Percentiles rank a stretch among this genome's conserved stretches.
Evolutionary conservation across 2,113 vertebrate genomes (phyloP).

Genomic region (Eptatretus burgeri): DNA sequence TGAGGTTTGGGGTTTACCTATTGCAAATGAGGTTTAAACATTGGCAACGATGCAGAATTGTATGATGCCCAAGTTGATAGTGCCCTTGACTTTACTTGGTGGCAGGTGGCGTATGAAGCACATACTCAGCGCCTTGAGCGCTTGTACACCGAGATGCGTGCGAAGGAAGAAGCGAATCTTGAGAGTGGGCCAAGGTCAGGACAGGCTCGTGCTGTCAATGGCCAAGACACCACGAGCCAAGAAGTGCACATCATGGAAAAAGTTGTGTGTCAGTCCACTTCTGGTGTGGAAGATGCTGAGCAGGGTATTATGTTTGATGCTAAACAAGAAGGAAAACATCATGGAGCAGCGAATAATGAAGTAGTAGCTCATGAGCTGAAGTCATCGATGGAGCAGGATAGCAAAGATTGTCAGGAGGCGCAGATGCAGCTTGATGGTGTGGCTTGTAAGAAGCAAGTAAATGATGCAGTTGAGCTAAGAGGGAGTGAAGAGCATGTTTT

Average conservation of each 20-base stretch:
- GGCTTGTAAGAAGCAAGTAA: too few relatives aligned
- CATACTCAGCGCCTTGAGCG: constrained; percentile 56
- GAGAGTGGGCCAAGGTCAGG: constrained; percentile 11
- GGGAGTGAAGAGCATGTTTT: too few relatives aligned
- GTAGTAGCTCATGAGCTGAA: constrained; percentile 4
- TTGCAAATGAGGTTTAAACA: too few relatives aligned
- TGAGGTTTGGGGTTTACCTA: too few relatives aligned
- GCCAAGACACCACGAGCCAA: constrained; percentile 15
- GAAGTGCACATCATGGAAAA: constrained; percentile 12
- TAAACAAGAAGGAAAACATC: constrained; percentile 13
- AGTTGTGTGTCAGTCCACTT: constrained; percentile 9
- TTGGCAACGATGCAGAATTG: too few relatives aligned
- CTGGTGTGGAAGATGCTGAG: constrained; percentile 9
- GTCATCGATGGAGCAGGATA: too few relatives aligned
- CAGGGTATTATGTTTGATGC: too few relatives aligned
- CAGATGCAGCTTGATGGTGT: too few relatives aligned
- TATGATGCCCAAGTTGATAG: too few relatives aligned
- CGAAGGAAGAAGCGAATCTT: not conserved
- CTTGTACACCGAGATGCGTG: constrained; percentile 23
- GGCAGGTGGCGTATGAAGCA: constrained; percentile 72
- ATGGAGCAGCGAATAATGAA: constrained; percentile 16
- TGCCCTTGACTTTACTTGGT: constrained; percentile 9
- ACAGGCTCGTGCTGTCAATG: constrained; percentile 13
- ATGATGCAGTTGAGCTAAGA: too few relatives aligned
- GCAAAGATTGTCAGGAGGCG: too few relatives aligned